Evolutionary conservation across 2,113 vertebrate genomes (phyloP).

Genomic region (Psittacus erithacus): DNA sequence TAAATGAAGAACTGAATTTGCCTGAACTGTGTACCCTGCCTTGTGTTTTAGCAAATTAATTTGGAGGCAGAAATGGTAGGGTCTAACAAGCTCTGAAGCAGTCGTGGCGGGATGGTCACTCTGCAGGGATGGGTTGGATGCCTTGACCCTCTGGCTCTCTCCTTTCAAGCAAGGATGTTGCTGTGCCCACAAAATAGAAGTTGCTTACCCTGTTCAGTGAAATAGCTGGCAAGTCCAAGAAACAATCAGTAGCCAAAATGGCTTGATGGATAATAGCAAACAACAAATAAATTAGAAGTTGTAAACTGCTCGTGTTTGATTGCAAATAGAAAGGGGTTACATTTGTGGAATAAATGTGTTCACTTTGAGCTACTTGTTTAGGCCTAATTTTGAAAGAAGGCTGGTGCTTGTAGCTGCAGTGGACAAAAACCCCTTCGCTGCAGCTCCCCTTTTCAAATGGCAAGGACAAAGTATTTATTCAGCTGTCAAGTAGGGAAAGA

Average conservation of each 20-base stretch:
- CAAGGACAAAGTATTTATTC: conserved; percentile 67
- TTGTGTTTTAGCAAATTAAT: background rate
- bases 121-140: background rate
- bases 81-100: background rate
- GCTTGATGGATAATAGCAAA: conserved; percentile 4
- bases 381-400: conserved; percentile 43
- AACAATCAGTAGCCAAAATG: background rate
- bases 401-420: conserved; percentile 23
- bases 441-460: conserved; percentile 20
- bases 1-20: conserved; percentile 21
- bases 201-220: background rate
- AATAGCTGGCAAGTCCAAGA: background rate
- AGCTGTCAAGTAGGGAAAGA: conserved; percentile 67
- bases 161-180: background rate
- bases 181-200: background rate
- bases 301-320: background rate
- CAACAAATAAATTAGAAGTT: conserved; percentile 18
- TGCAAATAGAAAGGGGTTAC: conserved; percentile 29
- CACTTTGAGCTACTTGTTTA: conserved; percentile 17
- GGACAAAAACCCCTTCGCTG: conserved; percentile 27
- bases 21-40: background rate
- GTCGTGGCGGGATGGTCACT: background rate
- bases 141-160: background rate
- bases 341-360: conserved; percentile 40
- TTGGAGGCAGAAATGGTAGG: background rate